phyloP scores from a whole-genome alignment of 2,113 vertebrate genomes.

The Myrmecophaga tridactyla region DNA sequence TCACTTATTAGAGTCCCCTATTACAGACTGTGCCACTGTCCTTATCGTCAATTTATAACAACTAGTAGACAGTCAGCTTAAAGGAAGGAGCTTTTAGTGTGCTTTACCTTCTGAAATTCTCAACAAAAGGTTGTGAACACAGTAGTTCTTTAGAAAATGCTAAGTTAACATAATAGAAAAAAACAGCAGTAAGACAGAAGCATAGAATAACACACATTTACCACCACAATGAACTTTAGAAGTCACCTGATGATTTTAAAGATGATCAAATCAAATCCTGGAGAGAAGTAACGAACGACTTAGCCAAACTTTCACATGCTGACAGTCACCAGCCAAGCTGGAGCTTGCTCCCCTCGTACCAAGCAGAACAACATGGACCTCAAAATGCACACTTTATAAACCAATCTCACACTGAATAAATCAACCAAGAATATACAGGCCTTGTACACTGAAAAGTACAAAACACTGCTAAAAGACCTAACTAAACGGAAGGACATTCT shows the following conservation, averaged over 20 bases:
- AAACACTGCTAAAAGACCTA: background rate
- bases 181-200: background rate
- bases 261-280: background rate
- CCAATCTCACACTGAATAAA: background rate
- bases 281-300: background rate
- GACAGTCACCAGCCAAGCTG: background rate
- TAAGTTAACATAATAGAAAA: background rate
- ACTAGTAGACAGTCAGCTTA: background rate
- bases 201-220: background rate
- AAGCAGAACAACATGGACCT: background rate
- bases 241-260: background rate
- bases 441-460: background rate
- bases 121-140: background rate
- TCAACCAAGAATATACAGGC: background rate
- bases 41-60: background rate
- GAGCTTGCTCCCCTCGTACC: too few relatives aligned
- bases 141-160: background rate
- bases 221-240: background rate
- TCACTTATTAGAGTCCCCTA: background rate
- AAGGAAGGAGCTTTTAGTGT: background rate
- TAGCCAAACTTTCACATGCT: background rate
- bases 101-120: background rate
- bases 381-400: background rate
- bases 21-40: background rate
- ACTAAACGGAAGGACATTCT: too few relatives aligned